Conservation (phyloP, 2,113 vertebrate genomes). For the Noctilio leporinus region DNA sequence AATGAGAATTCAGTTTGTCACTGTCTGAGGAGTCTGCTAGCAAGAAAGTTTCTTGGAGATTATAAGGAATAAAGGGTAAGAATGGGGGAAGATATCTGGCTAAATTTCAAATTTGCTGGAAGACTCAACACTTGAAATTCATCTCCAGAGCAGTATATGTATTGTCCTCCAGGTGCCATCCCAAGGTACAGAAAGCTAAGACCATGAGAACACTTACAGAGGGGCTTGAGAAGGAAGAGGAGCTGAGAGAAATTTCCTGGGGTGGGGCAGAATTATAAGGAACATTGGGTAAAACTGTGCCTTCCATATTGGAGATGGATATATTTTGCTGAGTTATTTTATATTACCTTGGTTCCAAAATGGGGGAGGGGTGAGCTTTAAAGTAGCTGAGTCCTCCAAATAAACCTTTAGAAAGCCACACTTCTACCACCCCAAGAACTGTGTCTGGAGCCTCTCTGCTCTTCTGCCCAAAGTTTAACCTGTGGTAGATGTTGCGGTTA, state of each 20-base stretch:
- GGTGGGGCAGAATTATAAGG: not conserved
- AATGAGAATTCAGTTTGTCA: conserved; percentile 90
- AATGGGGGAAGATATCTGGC: conserved; percentile 49
- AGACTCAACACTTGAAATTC: conserved; percentile 41
- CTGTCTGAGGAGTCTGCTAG: conserved; percentile 78
- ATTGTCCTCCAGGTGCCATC: not conserved
- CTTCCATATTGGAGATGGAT: not conserved
- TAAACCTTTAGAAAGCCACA: not conserved
- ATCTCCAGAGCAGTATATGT: not conserved
- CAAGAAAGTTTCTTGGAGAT: conserved; percentile 78
- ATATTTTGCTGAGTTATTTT: not conserved
- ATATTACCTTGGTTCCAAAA: not conserved
- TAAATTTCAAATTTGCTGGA: conserved; percentile 66
- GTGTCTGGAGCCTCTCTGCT: not conserved
- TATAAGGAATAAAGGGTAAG: conserved; percentile 68
- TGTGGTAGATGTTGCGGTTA: not conserved
- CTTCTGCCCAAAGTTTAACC: not conserved
- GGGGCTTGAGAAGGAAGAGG: not conserved
- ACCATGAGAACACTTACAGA: not conserved
- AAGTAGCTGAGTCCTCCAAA: not conserved
- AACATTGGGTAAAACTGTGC: not conserved
- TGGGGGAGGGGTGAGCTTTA: not conserved
- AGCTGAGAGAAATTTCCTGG: not conserved
- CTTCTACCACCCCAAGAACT: not conserved
- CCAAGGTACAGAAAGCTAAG: not conserved